Evolutionary conservation across 2,888 invertebrate genomes (phyloP).

Genomic region (Didymodactylos carnosus): DNA sequence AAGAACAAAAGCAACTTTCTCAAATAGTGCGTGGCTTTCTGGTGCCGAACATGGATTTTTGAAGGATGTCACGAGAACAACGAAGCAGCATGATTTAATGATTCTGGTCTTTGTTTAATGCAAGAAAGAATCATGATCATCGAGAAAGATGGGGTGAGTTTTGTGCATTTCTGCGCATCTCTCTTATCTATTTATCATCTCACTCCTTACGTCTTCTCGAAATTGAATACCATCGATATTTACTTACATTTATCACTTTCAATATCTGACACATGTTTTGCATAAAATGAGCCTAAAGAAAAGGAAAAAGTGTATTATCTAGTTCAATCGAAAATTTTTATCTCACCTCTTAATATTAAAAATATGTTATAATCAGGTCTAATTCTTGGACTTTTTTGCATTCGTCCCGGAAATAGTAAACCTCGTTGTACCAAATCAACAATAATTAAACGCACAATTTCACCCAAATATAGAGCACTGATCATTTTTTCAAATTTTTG

Average conservation of each 20-base stretch:
- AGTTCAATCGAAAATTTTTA: neutral
- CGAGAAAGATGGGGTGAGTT: too few species aligned
- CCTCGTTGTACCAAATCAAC: conserved; percentile 42
- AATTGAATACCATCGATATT: too few species aligned
- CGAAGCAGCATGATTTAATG: too few species aligned
- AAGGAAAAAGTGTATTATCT: neutral
- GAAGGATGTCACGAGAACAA: too few species aligned
- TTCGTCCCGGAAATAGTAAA: conserved; percentile 40
- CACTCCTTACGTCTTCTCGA: too few species aligned
- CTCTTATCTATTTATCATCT: too few species aligned
- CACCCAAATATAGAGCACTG: conserved; percentile 38
- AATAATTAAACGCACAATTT: conserved; percentile 47
- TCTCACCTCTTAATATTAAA: neutral
- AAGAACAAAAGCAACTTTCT: too few species aligned
- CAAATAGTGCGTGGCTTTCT: too few species aligned
- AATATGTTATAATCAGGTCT: neutral
- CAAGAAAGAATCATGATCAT: too few species aligned
- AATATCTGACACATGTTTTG: conserved; percentile 91
- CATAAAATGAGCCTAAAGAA: conserved; percentile 65
- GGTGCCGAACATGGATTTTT: too few species aligned
- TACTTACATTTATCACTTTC: conserved; percentile 40
- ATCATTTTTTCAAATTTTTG: conserved; percentile 41
- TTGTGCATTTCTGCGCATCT: too few species aligned
- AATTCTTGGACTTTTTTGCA: conserved; percentile 16
- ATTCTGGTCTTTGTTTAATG: too few species aligned